Evolutionary conservation across 2,888 invertebrate species (phyloP).

Genomic region (Thecophora atra): DNA sequence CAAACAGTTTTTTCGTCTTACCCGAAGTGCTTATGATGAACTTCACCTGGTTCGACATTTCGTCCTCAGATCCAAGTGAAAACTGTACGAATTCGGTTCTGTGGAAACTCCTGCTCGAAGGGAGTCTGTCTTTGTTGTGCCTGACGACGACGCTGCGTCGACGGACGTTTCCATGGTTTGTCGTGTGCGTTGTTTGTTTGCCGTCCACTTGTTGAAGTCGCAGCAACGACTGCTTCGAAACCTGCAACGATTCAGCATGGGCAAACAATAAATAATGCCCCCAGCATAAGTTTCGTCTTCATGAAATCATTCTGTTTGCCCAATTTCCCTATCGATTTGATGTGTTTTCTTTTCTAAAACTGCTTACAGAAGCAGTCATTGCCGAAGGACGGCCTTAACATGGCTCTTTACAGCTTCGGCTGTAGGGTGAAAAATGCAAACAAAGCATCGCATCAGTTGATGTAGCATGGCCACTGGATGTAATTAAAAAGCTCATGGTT

Average conservation of each 20-base stretch:
- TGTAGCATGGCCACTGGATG: no score
- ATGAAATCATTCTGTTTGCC: no score
- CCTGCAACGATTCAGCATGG: not conserved
- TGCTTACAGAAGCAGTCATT: no score
- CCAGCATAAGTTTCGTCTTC: no score
- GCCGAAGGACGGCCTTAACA: no score
- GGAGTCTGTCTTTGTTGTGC: conserved; percentile 36
- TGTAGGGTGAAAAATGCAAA: no score
- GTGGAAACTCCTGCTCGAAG: not conserved
- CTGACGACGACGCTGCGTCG: conserved; percentile 24
- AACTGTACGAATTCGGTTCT: not conserved
- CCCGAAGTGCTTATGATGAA: conserved; percentile 66
- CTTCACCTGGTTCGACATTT: conserved; percentile 56
- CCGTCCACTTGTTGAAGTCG: not conserved
- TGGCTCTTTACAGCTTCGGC: no score
- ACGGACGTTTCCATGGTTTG: conserved; percentile 32
- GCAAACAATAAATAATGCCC: no score
- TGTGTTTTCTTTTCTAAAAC: no score
- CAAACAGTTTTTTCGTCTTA: conserved; percentile 44
- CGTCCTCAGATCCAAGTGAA: conserved; percentile 10
- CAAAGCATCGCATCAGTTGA: no score
- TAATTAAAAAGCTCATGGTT: no score
- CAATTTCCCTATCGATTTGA: no score
- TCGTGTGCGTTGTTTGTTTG: not conserved
- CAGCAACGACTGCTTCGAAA: not conserved